Evolutionary conservation across 2,797 vertebrate species (phyloP).

Genomic region (Acridotheres tristis): DNA sequence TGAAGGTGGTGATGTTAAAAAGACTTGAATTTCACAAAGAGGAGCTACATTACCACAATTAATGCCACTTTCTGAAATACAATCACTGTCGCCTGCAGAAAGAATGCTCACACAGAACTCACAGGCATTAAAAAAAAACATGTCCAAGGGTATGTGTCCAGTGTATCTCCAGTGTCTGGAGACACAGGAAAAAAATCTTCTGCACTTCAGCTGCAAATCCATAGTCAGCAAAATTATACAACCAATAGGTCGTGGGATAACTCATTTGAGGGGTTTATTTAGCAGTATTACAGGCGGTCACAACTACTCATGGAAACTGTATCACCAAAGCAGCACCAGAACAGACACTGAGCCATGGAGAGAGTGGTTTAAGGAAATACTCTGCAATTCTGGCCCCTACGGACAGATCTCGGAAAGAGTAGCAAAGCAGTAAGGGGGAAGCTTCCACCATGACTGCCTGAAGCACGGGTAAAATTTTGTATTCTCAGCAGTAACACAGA

Average conservation of each 20-base stretch:
- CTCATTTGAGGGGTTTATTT: background rate
- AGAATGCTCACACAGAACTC: background rate
- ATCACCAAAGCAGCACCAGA: background rate
- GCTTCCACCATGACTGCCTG: background rate
- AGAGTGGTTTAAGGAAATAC: background rate
- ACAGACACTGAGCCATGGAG: background rate
- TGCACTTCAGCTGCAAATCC: background rate
- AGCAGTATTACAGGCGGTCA: background rate
- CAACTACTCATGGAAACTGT: background rate
- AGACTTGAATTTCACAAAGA: conserved; percentile 75
- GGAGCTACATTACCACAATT: conserved; percentile 76
- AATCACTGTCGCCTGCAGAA: background rate
- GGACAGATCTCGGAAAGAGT: background rate
- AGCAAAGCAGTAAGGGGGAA: background rate
- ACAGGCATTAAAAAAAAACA: background rate
- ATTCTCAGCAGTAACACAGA: background rate
- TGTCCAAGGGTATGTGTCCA: background rate
- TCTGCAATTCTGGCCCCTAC: background rate
- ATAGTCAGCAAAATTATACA: background rate
- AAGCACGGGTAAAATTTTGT: background rate
- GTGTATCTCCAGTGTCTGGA: background rate
- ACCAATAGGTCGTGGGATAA: background rate
- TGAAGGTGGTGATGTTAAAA: conserved; percentile 76
- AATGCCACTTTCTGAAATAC: conserved; percentile 75
- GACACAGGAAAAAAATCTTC: background rate